Base-by-base conservation (phyloP, 2,888 invertebrate species). In the Cetonia aurata region DNA sequence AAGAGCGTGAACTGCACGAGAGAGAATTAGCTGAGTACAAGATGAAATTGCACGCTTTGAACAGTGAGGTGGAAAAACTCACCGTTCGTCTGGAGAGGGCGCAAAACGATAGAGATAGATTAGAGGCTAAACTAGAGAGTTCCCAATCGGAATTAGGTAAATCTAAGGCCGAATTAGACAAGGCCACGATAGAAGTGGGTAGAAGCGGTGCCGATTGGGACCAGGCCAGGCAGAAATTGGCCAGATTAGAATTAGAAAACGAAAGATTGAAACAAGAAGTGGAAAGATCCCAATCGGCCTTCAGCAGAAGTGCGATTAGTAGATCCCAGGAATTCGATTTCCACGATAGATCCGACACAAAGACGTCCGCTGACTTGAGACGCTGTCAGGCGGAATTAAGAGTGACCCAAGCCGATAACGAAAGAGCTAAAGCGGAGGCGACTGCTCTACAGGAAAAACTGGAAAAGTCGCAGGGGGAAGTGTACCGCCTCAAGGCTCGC, bases 11-110 rank as follows among this genome's bases (percentile, higher is more conserved):
- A 80, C 87, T 96, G 15, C 96, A 96, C 82, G 96, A 96, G 83
- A 90, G 96, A 78, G 96, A 96, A 84, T 91, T 96, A 79, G 96
- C 96, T 67, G 98, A 98, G 83, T 96, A 95, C 82, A 96, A 96
- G 86, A 94, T 96, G 91, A 96, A 96, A 85, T 88, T 96, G 72
- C 96, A 96, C 80, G 90, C 95, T 13, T 86, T 96, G 69, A 96
- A 96, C 83, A 95, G 95, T 78, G 96, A 96, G 86, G 95, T 96
- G 10, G 95, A 95, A 82, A 95, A 95, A 85, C 87, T 95, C 67
- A 93, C 93, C 70, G 93, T 94, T 37, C 89, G 96, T 71, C 87
- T 96, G 75, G 96, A 96, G 83, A 89, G 96, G 80, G 95, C 95
- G 25, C 93, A 94, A 81, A 92, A 93, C 0, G 96, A 96, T 82